Base-by-base conservation (phyloP, 1,140 invertebrate species). In the Lutraria rhynchaena region DNA sequence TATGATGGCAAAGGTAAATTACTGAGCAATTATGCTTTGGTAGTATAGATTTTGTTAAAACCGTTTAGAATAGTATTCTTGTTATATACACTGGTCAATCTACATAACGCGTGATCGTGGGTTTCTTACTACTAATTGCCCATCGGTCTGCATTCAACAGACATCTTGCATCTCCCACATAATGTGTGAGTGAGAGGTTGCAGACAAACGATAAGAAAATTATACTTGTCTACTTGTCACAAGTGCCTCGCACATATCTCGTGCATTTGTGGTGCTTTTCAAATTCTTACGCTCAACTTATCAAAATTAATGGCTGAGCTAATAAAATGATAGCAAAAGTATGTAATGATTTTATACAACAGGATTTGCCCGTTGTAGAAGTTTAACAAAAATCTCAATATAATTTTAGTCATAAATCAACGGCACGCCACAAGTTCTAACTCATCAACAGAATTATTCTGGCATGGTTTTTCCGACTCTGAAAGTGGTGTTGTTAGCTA, bases 381-480 rank as follows among this genome's bases (percentile, higher is more conserved):
- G n/a, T n/a, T n/a, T n/a, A n/a, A n/a, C n/a, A n/a, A n/a, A n/a
- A n/a, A n/a, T n/a, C n/a, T n/a, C n/a, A n/a, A n/a, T n/a, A n/a
- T 22, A 65, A 27, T 65, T 61, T 19, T 29, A 78, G 80, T 51
- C 44, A 22, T 85, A 1, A 1, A 46, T 5, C 73, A 85, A 22
- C 57, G 27, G 7, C 80, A 82, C n/a, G 67, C 67, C 19, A 46
- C 74, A 24, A 71, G 37, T 67, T 29, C 55, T 19, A n/a, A 65
- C 9, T 37, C 17, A 13, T 11, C 3, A 13, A 31, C 82, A 24
- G 22, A 61, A 3, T 75, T 73, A 7, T 82, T 67, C 17, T 85
- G 83, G 83, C 29, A 77, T 67, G 83, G 83, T 7, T 85, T 85
- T 57, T 60, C 55, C 19, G 83, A 85, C 24, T 31, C 35, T 22